Base-by-base conservation (phyloP, 2,797 vertebrate genomes). In the Picus viridis region DNA sequence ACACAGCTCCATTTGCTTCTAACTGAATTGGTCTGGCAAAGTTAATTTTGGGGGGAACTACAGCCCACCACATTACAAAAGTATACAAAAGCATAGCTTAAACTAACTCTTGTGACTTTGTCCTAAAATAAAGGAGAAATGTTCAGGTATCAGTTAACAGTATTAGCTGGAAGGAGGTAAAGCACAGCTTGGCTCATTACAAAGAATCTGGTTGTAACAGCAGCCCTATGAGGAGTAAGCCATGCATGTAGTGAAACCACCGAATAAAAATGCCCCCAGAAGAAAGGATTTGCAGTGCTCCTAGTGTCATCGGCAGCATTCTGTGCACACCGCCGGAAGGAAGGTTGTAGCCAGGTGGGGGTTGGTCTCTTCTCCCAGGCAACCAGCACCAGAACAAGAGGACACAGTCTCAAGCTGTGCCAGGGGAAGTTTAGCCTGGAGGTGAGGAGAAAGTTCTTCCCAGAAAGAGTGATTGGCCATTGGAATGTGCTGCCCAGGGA, bases 61-160 rank as follows among this genome's bases (percentile, higher is more conserved):
- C 39, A 39, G 12, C 39, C 39, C 12, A 39, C 39, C 39, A 39
- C 39, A 39, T 39, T 39, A 12, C 39, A 39, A 39, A 39, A 39
- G 39, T 39, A 39, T 9, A 36, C 36, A 36, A 36, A 36, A 39
- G 56, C 86, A 53, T 6, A 59, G 70, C 13, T 78, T 63, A 90
- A 88, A 93, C 88, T 91, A 78, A 92, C 47, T 88, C 63, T 43
- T 53, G 34, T 86, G 85, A 39, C 47, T 83, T 87, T 83, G 43
- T 78, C 70, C n/a, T 70, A 56, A 81, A 88, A 78, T 16, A 83
- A 74, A 90, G 22, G 26, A 84, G 27, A 74, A 69, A 85, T 27
- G 17, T 2, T 74, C 7, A 10, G 6, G 3, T 76, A 67, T 54
- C 36, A 10, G 6, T 57, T 74, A 32, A 29, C 19, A 23, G 20